phyloP scores from a whole-genome alignment of 2,888 invertebrate species.

The Pinctada fucata region DNA sequence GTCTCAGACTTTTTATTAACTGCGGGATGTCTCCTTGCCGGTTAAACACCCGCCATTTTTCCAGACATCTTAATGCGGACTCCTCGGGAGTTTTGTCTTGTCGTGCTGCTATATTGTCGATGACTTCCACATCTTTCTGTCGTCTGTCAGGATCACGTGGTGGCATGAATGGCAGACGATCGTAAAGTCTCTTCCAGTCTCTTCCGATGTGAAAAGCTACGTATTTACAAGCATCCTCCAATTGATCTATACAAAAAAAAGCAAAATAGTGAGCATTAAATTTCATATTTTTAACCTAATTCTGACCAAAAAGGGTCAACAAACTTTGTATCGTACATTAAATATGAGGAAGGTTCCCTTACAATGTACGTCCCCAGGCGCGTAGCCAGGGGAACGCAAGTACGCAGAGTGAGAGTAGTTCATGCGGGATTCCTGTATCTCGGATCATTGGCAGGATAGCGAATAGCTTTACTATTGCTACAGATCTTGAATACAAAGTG shows the following conservation, averaged over 20 bases:
- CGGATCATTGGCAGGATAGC: constrained; percentile 1
- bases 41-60: constrained; percentile 70
- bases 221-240: constrained; percentile 65
- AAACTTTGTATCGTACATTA: too few relatives aligned
- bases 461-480: background rate
- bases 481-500: too few relatives aligned
- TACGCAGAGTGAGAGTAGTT: background rate
- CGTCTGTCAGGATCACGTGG: constrained; percentile 58
- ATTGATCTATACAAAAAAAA: constrained; percentile 46
- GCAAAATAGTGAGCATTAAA: background rate
- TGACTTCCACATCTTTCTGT: constrained; percentile 63
- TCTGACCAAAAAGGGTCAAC: too few relatives aligned
- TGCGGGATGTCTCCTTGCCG: constrained; percentile 58
- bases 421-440: background rate
- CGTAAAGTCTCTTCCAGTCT: constrained; percentile 69
- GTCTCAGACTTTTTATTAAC: constrained; percentile 58
- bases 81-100: constrained; percentile 61
- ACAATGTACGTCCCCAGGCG: too few relatives aligned
- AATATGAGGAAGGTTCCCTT: too few relatives aligned
- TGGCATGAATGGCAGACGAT: constrained; percentile 66
- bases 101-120: constrained; percentile 59
- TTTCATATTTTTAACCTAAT: too few relatives aligned
- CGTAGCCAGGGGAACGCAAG: too few relatives aligned
- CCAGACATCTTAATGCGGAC: constrained; percentile 62
- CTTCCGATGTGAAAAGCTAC: constrained; percentile 64